Evolutionary conservation across 2,888 invertebrate genomes (phyloP).

Genomic region (Corbicula japonica): DNA sequence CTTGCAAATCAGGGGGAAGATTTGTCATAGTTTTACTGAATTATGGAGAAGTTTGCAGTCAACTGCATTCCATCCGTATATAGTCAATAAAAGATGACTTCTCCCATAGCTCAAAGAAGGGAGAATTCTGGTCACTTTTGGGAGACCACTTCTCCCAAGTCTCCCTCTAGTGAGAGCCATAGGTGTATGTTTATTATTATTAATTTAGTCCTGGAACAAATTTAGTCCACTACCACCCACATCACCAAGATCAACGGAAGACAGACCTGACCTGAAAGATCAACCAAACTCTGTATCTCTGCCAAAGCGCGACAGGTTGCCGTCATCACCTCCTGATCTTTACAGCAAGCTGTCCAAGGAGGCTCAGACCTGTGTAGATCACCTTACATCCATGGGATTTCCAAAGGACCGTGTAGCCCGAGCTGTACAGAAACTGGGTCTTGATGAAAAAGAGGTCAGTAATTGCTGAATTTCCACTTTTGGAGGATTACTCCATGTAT

Average conservation of each 20-base stretch:
- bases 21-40: too few relatives aligned
- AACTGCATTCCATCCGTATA: too few relatives aligned
- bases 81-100: too few relatives aligned
- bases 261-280: too few relatives aligned
- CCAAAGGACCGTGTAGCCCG: constrained; percentile 93
- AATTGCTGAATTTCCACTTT: background rate
- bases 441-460: constrained; percentile 94
- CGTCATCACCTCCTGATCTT: constrained; percentile 53
- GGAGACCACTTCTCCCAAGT: too few relatives aligned
- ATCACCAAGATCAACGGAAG: background rate
- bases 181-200: too few relatives aligned
- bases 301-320: constrained; percentile 42
- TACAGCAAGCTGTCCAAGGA: constrained; percentile 87
- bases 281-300: constrained; percentile 58
- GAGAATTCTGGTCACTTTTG: too few relatives aligned
- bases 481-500: too few relatives aligned
- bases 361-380: constrained; percentile 90
- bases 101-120: too few relatives aligned
- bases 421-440: constrained; percentile 92
- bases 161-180: too few relatives aligned
- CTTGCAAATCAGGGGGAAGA: too few relatives aligned
- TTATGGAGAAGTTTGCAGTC: too few relatives aligned
- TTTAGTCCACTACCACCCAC: constrained; percentile 77
- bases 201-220: constrained; percentile 76
- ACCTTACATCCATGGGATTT: constrained; percentile 96